A percentile compares a stretch with the other conserved stretches of the same genome.
Evolutionary conservation across 2,797 vertebrate genomes (phyloP).

Genomic region (Petrocephalus sullivani): DNA sequence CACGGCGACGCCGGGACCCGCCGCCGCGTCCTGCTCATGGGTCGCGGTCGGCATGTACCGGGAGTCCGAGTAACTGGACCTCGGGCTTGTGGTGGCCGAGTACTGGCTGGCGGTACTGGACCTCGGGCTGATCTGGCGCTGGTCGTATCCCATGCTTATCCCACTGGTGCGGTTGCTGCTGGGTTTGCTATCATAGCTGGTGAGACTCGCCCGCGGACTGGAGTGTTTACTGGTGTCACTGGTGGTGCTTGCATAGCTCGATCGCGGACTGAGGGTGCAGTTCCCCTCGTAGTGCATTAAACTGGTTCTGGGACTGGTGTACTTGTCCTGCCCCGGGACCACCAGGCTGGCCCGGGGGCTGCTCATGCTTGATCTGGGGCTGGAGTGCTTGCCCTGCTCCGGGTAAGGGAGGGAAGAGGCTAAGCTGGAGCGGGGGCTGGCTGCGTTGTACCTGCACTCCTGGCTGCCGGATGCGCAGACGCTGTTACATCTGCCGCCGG

Average conservation of each 20-base stretch:
- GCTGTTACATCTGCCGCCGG: constrained; percentile 65
- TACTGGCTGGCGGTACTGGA: constrained; percentile 81
- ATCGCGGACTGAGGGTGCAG: constrained; percentile 65
- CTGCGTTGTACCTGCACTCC: constrained; percentile 57
- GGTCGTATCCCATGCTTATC: constrained; percentile 96
- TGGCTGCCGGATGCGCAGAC: constrained; percentile 59
- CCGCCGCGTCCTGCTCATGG: constrained; percentile 63
- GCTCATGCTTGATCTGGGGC: constrained; percentile 74
- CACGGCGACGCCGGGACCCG: constrained; percentile 54
- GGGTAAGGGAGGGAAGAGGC: constrained; percentile 64
- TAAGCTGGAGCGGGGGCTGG: constrained; percentile 70
- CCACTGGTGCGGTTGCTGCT: constrained; percentile 95
- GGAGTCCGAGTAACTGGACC: constrained; percentile 73
- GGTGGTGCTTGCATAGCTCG: constrained; percentile 76
- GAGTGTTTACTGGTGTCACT: constrained; percentile 82
- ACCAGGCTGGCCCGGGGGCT: constrained; percentile 69
- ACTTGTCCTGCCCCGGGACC: constrained; percentile 66
- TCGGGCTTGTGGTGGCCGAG: constrained; percentile 72
- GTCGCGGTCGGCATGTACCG: constrained; percentile 64
- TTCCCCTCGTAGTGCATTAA: constrained; percentile 64
- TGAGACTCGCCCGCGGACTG: constrained; percentile 82
- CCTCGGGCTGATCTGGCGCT: constrained; percentile 84
- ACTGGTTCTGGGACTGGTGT: constrained; percentile 66
- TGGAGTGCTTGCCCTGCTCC: constrained; percentile 73
- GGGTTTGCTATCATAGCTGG: constrained; percentile 81